Conservation (phyloP, 2,113 vertebrate genomes). For the Limnothrissa miodon region DNA sequence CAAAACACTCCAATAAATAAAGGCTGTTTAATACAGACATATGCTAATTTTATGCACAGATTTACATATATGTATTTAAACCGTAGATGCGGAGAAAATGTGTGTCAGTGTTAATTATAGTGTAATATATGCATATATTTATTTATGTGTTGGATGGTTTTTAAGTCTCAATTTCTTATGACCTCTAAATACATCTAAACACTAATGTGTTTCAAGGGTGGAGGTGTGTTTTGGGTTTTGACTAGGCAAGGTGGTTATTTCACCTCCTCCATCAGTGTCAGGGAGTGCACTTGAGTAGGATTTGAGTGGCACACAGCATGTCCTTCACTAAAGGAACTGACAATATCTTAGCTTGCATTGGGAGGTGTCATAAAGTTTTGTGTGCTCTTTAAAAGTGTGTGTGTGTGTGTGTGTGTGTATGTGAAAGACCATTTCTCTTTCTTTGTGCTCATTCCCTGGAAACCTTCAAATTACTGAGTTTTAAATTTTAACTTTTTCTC, state of each 20-base stretch:
- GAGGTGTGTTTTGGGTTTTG: not conserved
- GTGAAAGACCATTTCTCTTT: not conserved
- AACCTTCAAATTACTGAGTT: not conserved
- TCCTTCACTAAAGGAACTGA: no score
- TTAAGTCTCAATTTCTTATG: not conserved
- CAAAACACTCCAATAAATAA: constrained; percentile 84
- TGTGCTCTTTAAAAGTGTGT: not conserved
- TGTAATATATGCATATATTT: not conserved
- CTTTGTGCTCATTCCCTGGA: not conserved
- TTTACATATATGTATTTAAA: constrained; percentile 96
- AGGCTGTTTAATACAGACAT: constrained; percentile 92
- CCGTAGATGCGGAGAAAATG: constrained; percentile 73
- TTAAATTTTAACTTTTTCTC: not conserved
- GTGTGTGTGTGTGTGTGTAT: constrained; percentile 11
- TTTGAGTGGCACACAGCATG: no score
- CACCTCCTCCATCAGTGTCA: not conserved
- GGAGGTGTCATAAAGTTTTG: not conserved
- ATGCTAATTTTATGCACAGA: constrained; percentile 89
- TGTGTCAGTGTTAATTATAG: constrained; percentile 2
- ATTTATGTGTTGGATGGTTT: not conserved
- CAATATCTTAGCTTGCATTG: not conserved
- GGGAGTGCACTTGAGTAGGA: not conserved
- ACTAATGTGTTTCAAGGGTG: not conserved
- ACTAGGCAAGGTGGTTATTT: not conserved
- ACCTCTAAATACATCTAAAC: not conserved